Evolutionary conservation across 1,140 invertebrate genomes (phyloP).

Genomic region (Chelonus insularis): DNA sequence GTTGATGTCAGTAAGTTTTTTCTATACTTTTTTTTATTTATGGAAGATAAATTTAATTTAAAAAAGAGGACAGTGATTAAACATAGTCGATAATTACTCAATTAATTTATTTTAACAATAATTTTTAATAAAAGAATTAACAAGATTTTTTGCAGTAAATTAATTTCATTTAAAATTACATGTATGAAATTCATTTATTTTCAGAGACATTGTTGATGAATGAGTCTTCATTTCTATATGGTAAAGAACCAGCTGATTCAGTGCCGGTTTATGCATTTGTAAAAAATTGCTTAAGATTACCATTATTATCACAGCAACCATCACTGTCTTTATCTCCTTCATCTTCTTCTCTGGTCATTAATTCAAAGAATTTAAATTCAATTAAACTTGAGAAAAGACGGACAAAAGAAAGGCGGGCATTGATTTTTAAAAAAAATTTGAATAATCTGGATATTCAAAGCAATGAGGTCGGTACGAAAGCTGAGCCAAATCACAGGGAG

Average conservation of each 20-base stretch:
- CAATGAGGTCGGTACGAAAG: conserved; percentile 33
- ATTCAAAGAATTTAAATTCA: not conserved
- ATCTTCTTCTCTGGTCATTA: conserved; percentile 28
- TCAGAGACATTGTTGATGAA: conserved; percentile 61
- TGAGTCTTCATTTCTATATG: conserved; percentile 64
- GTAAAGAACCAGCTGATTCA: conserved; percentile 60
- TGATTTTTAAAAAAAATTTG: not conserved
- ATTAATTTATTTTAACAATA: too few species aligned
- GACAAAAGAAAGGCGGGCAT: conserved; percentile 15
- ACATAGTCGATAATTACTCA: too few species aligned
- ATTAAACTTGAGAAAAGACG: conserved; percentile 26
- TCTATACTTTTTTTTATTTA: not conserved
- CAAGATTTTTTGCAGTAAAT: conserved; percentile 1
- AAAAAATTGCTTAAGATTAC: conserved; percentile 45
- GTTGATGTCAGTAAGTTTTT: conserved; percentile 55
- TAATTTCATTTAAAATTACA: not conserved
- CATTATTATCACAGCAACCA: conserved; percentile 4
- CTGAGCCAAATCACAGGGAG: conserved; percentile 27
- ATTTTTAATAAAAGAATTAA: too few species aligned
- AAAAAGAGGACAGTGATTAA: too few species aligned
- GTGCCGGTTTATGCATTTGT: conserved; percentile 67
- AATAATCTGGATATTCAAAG: conserved; percentile 12
- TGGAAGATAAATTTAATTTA: too few species aligned
- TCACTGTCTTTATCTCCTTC: conserved; percentile 8
- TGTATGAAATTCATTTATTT: conserved; percentile 21